Evolutionary conservation across 2,888 invertebrate genomes (phyloP).

Genomic region (Caenorhabditis japonica): DNA sequence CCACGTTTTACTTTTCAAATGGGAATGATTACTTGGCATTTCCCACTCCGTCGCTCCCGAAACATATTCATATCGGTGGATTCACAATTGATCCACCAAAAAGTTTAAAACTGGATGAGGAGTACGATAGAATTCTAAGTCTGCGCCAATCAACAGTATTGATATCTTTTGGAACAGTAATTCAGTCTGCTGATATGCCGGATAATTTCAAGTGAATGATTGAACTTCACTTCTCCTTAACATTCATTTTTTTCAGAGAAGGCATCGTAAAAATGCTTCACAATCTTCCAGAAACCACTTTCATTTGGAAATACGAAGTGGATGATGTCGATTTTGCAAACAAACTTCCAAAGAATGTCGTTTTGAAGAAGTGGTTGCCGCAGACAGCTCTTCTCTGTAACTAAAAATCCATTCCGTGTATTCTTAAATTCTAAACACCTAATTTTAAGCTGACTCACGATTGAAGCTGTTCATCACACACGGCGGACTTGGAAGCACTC

Average conservation of each 20-base stretch:
- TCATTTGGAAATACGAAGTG: constrained; percentile 47
- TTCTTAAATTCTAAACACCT: background rate
- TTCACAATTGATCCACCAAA: constrained; percentile 22
- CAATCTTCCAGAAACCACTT: constrained; percentile 27
- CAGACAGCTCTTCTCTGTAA: constrained; percentile 24
- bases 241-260: constrained; percentile 4
- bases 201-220: constrained; percentile 1
- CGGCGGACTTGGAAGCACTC: constrained; percentile 35
- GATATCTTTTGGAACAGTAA: constrained; percentile 23
- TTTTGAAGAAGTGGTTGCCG: constrained; percentile 39
- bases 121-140: constrained; percentile 12
- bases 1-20: constrained; percentile 18
- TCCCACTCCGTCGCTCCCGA: constrained; percentile 11
- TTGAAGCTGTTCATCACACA: constrained; percentile 32
- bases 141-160: constrained; percentile 8
- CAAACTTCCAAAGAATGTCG: constrained; percentile 27
- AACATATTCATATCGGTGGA: constrained; percentile 12
- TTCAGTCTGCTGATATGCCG: constrained; percentile 23
- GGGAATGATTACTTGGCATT: constrained; percentile 16
- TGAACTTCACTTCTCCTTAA: background rate
- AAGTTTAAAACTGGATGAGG: constrained; percentile 6
- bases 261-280: constrained; percentile 25
- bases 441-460: constrained; percentile 15
- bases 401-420: background rate
- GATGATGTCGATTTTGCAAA: constrained; percentile 17